These are phyloP conservation scores for Tachina grossa DNA, from an alignment of 2,888 invertebrate genomes.

Conservation along the genomic window DNA sequence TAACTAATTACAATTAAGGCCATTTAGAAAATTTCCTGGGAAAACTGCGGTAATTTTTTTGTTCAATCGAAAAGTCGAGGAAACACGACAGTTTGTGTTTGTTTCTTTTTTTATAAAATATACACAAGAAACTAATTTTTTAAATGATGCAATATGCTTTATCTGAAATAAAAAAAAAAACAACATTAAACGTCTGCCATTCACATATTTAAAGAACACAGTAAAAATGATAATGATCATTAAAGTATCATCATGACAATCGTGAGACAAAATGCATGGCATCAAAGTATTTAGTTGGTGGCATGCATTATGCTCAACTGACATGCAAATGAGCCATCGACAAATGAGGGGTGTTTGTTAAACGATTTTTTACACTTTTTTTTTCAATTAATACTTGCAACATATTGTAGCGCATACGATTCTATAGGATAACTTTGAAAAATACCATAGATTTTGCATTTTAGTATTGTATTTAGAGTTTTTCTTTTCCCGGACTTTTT, in stretches of 20 bases:
- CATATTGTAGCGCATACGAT: not conserved
- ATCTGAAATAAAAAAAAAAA: not conserved
- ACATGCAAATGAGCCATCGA: constrained; percentile 79
- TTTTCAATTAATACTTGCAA: constrained; percentile 3
- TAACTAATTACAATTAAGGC: constrained; percentile 75
- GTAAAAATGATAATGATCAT: constrained; percentile 38
- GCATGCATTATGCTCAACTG: constrained; percentile 75
- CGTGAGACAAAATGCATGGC: constrained; percentile 60
- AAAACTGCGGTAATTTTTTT: constrained; percentile 71
- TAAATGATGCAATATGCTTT: constrained; percentile 67
- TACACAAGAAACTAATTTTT: constrained; percentile 61
- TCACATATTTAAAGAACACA: constrained; percentile 20
- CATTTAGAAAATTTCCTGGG: constrained; percentile 76
- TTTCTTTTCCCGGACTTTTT: too few species aligned
- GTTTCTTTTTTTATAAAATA: constrained; percentile 35
- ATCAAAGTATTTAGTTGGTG: constrained; percentile 76
- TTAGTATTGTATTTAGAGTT: too few species aligned
- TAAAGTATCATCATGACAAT: constrained; percentile 50
- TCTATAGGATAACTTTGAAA: too few species aligned
- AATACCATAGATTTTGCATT: too few species aligned
- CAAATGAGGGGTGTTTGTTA: constrained; percentile 46
- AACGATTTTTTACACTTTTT: constrained; percentile 47
- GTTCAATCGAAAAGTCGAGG: constrained; percentile 71
- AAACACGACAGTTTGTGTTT: constrained; percentile 57
- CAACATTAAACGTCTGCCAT: constrained; percentile 36